A percentile compares a stretch with the other conserved stretches of the same genome.
Conservation (phyloP, 2,888 invertebrate species). For the Philaethria dido region DNA sequence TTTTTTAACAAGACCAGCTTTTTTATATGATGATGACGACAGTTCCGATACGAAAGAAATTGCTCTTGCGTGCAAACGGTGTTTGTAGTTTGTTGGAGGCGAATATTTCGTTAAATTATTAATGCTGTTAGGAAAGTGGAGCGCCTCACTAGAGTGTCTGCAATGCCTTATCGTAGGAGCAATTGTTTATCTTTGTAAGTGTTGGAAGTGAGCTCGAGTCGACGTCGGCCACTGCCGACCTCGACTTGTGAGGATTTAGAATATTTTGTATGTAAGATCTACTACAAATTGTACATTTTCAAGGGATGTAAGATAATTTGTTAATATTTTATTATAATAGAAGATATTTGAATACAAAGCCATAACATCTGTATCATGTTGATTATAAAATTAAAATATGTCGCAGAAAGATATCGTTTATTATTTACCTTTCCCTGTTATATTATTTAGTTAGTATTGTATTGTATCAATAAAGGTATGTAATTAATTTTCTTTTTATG, state of each 20-base stretch:
- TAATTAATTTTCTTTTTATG: no score
- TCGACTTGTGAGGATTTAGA: constrained; percentile 1
- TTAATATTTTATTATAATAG: constrained; percentile 83
- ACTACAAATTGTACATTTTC: constrained; percentile 82
- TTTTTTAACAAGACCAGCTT: constrained; percentile 1
- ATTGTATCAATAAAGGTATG: no score
- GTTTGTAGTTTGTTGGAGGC: constrained; percentile 38
- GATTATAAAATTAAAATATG: constrained; percentile 80
- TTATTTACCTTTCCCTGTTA: not conserved
- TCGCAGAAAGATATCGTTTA: constrained; percentile 51
- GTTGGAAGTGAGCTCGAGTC: constrained; percentile 62
- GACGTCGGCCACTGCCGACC: constrained; percentile 47
- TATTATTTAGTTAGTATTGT: not conserved
- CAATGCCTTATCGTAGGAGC: constrained; percentile 67
- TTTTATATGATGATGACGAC: constrained; percentile 18
- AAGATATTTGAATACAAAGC: constrained; percentile 81
- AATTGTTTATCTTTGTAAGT: constrained; percentile 65
- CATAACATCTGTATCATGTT: constrained; percentile 84
- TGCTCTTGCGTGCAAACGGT: constrained; percentile 55
- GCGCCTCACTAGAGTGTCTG: constrained; percentile 46
- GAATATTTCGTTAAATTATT: constrained; percentile 8
- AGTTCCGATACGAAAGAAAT: constrained; percentile 32
- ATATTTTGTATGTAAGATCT: constrained; percentile 79
- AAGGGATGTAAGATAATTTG: constrained; percentile 83
- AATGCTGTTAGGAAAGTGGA: not conserved